phyloP scores from a whole-genome alignment of 2,797 vertebrate species.

The Psittacula derbiana region DNA sequence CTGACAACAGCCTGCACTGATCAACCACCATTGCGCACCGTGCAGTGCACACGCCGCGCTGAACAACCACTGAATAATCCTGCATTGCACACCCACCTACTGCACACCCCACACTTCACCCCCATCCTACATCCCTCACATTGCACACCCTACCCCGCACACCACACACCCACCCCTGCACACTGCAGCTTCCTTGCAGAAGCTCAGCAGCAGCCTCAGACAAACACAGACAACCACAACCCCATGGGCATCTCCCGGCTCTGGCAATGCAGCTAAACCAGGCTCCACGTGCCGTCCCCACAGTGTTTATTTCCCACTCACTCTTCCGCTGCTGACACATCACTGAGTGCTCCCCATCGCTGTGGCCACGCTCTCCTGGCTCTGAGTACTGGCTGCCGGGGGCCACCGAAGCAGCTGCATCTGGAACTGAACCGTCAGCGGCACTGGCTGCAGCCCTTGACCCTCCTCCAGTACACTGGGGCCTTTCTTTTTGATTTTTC shows the following conservation, averaged over 20 bases:
- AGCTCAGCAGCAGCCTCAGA: background rate
- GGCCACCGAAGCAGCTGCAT: constrained; percentile 78
- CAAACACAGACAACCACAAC: background rate
- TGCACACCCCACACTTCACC: too few relatives aligned
- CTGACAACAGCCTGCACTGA: background rate
- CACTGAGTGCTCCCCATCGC: background rate
- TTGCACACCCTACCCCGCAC: background rate
- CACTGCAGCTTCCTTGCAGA: background rate
- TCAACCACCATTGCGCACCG: background rate
- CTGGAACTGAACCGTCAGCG: constrained; percentile 77
- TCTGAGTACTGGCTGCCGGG: background rate
- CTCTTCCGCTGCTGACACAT: background rate
- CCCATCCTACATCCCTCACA: too few relatives aligned
- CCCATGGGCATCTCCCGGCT: background rate
- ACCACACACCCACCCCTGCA: fast-evolving
- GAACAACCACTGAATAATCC: too few relatives aligned
- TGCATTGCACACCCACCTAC: background rate
- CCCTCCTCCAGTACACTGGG: background rate
- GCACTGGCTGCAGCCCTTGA: background rate
- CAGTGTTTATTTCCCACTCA: background rate
- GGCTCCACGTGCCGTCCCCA: fast-evolving
- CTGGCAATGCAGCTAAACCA: background rate
- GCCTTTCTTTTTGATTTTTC: constrained; percentile 45
- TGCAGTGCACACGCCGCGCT: background rate
- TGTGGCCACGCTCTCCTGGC: fast-evolving